Conservation (phyloP, 2,113 vertebrate species). For the Thermophis baileyi region DNA sequence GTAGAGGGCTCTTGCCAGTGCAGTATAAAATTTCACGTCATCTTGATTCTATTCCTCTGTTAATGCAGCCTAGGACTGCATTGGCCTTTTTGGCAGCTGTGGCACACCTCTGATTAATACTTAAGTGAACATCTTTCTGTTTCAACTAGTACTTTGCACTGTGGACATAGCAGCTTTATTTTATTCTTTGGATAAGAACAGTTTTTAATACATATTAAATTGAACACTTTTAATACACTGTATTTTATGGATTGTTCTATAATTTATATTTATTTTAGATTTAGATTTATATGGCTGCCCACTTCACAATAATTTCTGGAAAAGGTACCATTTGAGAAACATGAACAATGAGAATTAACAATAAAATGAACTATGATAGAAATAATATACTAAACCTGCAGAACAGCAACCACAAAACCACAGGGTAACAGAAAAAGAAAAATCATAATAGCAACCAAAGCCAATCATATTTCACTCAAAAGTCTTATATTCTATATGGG, state of each 20-base stretch:
- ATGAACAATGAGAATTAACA: not conserved
- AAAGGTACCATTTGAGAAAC: not conserved
- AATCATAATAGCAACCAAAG: too few species aligned
- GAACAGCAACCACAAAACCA: not conserved
- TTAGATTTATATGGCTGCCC: not conserved
- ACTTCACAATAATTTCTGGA: not conserved
- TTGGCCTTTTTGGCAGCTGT: too few species aligned
- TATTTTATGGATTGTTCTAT: not conserved
- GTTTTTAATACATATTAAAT: not conserved
- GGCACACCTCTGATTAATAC: too few species aligned
- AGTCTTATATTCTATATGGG: too few species aligned
- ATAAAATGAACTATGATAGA: not conserved
- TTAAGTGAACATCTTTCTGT: not conserved
- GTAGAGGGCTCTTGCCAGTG: too few species aligned
- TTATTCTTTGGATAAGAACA: not conserved
- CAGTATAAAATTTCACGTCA: too few species aligned
- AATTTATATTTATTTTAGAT: not conserved
- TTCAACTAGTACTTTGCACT: not conserved
- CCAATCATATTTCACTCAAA: too few species aligned
- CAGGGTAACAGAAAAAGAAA: not conserved
- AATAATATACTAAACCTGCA: not conserved
- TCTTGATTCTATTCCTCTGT: too few species aligned
- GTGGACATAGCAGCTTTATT: not conserved
- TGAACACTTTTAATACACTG: too few species aligned
- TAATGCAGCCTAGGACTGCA: too few species aligned